Evolutionary conservation across 2,113 vertebrate genomes (phyloP).

Genomic region (Telmatochromis bifrenatus): DNA sequence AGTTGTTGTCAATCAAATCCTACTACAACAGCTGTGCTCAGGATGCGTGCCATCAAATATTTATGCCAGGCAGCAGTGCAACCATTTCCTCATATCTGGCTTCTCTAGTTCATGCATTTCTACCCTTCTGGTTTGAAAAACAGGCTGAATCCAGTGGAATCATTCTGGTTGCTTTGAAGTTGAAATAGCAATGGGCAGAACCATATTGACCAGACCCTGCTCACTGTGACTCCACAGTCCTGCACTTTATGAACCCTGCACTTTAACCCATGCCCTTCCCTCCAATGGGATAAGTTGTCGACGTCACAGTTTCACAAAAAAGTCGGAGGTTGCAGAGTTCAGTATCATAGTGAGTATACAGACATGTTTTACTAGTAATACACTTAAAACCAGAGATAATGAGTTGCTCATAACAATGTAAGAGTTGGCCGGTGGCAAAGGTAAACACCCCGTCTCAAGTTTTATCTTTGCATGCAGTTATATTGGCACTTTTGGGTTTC

Average conservation of each 20-base stretch:
- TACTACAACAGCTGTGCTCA: not conserved
- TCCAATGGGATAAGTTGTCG: not conserved
- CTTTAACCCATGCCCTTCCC: constrained; percentile 10
- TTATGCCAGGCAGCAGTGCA: constrained; percentile 2
- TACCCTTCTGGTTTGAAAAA: constrained; percentile 18
- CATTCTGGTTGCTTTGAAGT: constrained; percentile 51
- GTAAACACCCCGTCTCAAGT: constrained; percentile 19
- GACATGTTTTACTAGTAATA: not conserved
- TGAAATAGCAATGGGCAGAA: constrained; percentile 40
- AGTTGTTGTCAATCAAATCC: not conserved
- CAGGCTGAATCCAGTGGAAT: constrained; percentile 55
- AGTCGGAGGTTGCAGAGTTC: not conserved
- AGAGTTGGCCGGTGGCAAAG: not conserved
- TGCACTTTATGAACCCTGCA: constrained; percentile 1
- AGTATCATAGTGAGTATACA: not conserved
- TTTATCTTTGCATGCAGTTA: constrained; percentile 2
- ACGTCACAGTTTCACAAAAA: not conserved
- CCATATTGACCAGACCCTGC: constrained; percentile 20
- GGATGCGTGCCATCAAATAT: not conserved
- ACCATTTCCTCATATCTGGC: constrained; percentile 44
- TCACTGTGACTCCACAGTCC: constrained; percentile 38
- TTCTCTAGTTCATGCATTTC: constrained; percentile 4
- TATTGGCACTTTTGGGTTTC: not conserved
- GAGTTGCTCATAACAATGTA: not conserved
- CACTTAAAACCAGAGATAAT: constrained; percentile 23